phyloP scores from a whole-genome alignment of 2,888 invertebrate species.

The Trimorus sp. region DNA sequence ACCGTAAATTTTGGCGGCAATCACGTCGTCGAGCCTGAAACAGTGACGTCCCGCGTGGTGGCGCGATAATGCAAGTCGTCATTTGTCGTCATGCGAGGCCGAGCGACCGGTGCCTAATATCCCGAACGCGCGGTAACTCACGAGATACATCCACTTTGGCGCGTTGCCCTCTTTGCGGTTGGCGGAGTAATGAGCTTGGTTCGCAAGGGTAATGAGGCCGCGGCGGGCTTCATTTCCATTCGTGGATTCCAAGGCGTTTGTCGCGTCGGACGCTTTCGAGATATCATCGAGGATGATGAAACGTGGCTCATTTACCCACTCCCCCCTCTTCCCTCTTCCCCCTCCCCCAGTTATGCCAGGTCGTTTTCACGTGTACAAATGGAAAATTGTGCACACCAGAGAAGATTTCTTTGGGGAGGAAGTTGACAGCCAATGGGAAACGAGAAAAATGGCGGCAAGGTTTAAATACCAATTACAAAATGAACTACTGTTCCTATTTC shows the following conservation, averaged over 20 bases:
- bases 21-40: conserved; percentile 21
- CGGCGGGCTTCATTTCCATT: conserved; percentile 71
- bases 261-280: conserved; percentile 38
- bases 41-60: conserved; percentile 29
- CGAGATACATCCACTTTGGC: conserved; percentile 69
- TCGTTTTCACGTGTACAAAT: no score
- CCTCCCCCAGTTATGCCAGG: background rate
- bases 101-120: conserved; percentile 44
- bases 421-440: no score
- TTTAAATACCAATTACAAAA: no score
- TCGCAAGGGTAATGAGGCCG: conserved; percentile 77
- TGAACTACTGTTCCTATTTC: no score
- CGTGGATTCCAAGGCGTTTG: conserved; percentile 65
- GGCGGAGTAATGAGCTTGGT: conserved; percentile 77
- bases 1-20: conserved; percentile 10
- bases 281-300: conserved; percentile 57
- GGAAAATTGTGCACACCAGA: no score
- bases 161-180: conserved; percentile 78
- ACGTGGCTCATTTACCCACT: conserved; percentile 55
- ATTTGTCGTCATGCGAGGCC: conserved; percentile 42
- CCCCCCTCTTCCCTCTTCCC: no score
- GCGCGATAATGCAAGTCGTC: conserved; percentile 41
- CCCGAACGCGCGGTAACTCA: conserved; percentile 57
- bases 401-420: no score
- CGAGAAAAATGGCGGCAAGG: no score